These are phyloP conservation scores for Himalopsyche japonica DNA, from an alignment of 2,888 invertebrate species.

Conservation along the genomic window DNA sequence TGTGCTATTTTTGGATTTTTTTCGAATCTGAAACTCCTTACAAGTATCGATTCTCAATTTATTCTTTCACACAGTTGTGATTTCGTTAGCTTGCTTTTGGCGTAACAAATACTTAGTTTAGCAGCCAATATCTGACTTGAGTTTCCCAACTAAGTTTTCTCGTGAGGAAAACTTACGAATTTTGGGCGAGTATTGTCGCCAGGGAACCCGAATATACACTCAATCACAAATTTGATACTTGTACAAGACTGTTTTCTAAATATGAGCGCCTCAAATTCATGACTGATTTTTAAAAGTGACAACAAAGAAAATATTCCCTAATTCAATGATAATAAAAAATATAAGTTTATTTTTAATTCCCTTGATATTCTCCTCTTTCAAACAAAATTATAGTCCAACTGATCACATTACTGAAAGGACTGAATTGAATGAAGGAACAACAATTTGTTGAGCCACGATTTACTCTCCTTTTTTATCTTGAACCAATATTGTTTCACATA, in stretches of 20 bases:
- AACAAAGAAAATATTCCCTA: no score
- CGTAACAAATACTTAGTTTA: background rate
- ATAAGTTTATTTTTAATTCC: no score
- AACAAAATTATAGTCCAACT: no score
- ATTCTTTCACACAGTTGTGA: background rate
- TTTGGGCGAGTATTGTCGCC: conserved; percentile 21
- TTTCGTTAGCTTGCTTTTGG: conserved; percentile 7
- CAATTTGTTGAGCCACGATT: no score
- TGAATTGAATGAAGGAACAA: no score
- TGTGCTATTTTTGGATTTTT: background rate
- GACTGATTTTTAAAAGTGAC: no score
- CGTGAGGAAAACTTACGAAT: conserved; percentile 20
- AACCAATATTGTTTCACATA: no score
- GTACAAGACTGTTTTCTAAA: background rate
- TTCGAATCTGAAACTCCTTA: background rate
- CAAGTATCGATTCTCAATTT: conserved; percentile 2
- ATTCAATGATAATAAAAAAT: no score
- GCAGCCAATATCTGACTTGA: conserved; percentile 20
- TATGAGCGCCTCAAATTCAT: background rate
- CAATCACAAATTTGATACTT: background rate
- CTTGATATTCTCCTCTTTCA: no score
- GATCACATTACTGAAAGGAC: no score
- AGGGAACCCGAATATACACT: conserved; percentile 12
- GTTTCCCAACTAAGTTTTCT: conserved; percentile 18
- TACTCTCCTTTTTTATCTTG: no score